Evolutionary conservation across 2,113 vertebrate species (phyloP), one percentile per base, ranked within the genome.

Genomic region (Tiliqua scincoides): DNA sequence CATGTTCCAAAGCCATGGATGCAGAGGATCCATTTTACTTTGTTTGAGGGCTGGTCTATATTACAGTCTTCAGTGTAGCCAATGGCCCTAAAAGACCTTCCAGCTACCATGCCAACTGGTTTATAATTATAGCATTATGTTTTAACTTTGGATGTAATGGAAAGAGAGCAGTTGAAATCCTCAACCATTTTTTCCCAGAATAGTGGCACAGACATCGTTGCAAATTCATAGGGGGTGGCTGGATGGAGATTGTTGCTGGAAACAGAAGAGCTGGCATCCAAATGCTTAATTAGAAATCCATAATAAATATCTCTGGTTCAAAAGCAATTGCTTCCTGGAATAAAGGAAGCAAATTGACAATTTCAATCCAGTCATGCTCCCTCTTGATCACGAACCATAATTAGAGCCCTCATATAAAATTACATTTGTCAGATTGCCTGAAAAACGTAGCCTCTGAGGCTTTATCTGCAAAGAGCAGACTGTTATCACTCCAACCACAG

Each of bases 291-390:
- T 78, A 75, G 76, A 91, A 86, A 75, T 80, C 71, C 80, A 62
- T 85, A 71, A 85, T 83, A 88, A 85, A 82, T 80, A 91, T 61
- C 32, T 81, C 25, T 91, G 80, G 6, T 78, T 92, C 82, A 90
- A 86, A 94, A 93, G 74, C 85, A 93, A 75, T 85, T 85, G 57
- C 85, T 91, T 93, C 71, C 79, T 71, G 87, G 88, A 93, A 89
- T 84, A 94, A 94, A 88, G 90, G 63, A 76, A 79, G 91, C 70
- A 91, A 93, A 93, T 88, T 63, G 93, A 91, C 62, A 89, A 89
- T 91, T 91, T 89, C 71, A 85, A 89, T 85, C 67, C 87, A 65
- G 40, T 93, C 88, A 89, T 93, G 73, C 57, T 52, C 85, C 73
- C 89, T 91, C 84, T 86, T 73, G 83, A 93, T 48, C 88, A 35